Evolutionary conservation across 2,797 vertebrate species (phyloP), one percentile per base, ranked within the genome.

Genomic region (Syncerus caffer): DNA sequence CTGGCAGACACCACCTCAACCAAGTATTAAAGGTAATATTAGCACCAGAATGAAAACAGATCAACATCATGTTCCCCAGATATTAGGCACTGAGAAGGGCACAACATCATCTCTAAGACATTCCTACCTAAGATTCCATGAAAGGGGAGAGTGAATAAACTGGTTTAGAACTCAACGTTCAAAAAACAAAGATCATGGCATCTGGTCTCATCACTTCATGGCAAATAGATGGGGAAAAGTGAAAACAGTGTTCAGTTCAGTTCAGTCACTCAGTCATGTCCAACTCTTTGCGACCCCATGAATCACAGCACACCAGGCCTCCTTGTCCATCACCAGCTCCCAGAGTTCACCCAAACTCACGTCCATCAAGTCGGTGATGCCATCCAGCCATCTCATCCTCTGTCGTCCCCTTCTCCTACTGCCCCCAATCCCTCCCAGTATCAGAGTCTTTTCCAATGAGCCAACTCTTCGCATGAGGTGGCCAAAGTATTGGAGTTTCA

Each of bases 11-110:
- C 14, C 45, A 47, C 14, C 7, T 84, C 29, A 55, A n/a, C 53
- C 53, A 71, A 45, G 23, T 60, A 71, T 85, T 78, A 38, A 91
- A 45, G 85, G 71, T 91, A 71, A 12, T 79, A 29, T 38, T 71
- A 34, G 64, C 4, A 45, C 74, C 79, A 76, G 51, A 92, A 95
- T 84, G 34, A 38, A 83, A 62, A 85, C 15, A 53, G 13, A 14
- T 45, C 42, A 31, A 11, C 62, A n/a, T 80, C 34, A 21, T 0
- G 4, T n/a, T 0, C 19, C 17, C 34, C 6, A 10, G 19, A 53
- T 21, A 2, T 0, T 31, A 13, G 0, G 6, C 17, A 2, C 50
- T 55, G 21, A 76, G 53, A 85, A 86, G 31, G 31, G 6, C 17
- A 25, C 42, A 29, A 2, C 11, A 4, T 55, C 19, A 4, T 38